Base-by-base conservation (phyloP, 1,140 invertebrate species). In the Oppia nitens region DNA sequence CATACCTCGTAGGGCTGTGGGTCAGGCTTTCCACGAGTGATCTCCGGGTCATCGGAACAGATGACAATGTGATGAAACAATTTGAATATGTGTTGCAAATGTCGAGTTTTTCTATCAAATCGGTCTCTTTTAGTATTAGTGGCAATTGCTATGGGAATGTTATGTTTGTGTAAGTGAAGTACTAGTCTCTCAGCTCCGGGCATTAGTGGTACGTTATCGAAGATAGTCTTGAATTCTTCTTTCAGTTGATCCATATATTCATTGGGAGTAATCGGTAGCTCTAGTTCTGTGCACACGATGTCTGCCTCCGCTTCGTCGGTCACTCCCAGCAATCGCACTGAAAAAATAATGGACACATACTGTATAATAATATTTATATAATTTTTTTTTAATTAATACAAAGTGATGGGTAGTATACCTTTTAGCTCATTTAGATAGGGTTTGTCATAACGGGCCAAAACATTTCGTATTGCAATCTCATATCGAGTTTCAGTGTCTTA, bases 121-220 rank as follows among this genome's bases (percentile, higher is more conserved):
- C 20, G 14, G n/a, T 20, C 12, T 17, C 23, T 21, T 20, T 17
- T 3, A 11, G 21, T 32, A 23, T 55, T 29, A 4, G 59, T 60
- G 1, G 27, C 55, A 12, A 60, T 60, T 1, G 59, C 59, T 3
- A 58, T 60, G 3, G 59, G 59, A 12, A 60, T 49, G 9, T 59
- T 4, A 9, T 50, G 20, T 3, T 24, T 14, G 26, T 45, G 20
- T 3, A 60, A 40, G 26, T 60, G 59, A n/a, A 17, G 23, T n/a
- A 60, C 29, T 24, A 60, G 20, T 27, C 54, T 11, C 17, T 60
- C 32, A 12, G 56, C 59, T 12, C 59, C 59, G 2, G 59, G 53
- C 59, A 60, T 57, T 11, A 60, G 53, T 17, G 23, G 20, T 2
- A 60, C 23, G 14, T 20, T 25, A 20, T 52, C 45, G 14, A n/a